Evolutionary conservation across 2,113 vertebrate species (phyloP), one percentile per base, ranked within the genome.

Genomic region (Cichladusa arquata): DNA sequence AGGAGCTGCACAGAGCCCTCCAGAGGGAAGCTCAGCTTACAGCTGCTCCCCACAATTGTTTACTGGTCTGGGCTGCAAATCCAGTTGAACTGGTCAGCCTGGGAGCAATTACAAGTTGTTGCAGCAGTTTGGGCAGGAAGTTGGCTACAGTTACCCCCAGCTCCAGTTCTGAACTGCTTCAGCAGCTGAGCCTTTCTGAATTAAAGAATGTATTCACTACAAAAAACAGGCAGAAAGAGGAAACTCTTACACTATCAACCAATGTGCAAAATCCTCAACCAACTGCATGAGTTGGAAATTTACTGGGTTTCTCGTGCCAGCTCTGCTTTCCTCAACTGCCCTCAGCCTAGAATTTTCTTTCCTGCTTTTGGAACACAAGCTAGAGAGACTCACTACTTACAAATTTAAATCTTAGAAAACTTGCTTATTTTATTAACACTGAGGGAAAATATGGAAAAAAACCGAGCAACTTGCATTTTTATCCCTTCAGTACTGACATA

Each of bases 41-140:
- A 44, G 50, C 60, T 38, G 11, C 44, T 79, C 67, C 28, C 18
- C 25, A 29, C 4, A 19, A 4, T 8, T 20, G 3, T 3, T 24
- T 1, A 19, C 50, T 48, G 60, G 54, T 22, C 33, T 29, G 45
- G 64, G 66, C 61, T 72, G 54, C 31, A 72, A 33, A 88, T 40
- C 87, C 82, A 50, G 92, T 65, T 48, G 17, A 38, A 85, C 65
- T 12, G 61, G 74, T 93, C 34, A 44, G 33, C 36, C 72, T 44
- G 62, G 62, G 5, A 36, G 69, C 64, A 47, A 25, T 93, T 92
- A 65, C 92, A 65, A 34, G 53, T 29, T 80, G 14, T 96, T 97
- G 91, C 97, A 95, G 95, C 96, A 97, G 64, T 78, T 77, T 40
- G 80, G 85, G 29, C 65, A 65, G 66, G 50, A 91, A 26, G 12